Conservation (phyloP, 1,140 invertebrate genomes). For the Teleogryllus occipitalis region DNA sequence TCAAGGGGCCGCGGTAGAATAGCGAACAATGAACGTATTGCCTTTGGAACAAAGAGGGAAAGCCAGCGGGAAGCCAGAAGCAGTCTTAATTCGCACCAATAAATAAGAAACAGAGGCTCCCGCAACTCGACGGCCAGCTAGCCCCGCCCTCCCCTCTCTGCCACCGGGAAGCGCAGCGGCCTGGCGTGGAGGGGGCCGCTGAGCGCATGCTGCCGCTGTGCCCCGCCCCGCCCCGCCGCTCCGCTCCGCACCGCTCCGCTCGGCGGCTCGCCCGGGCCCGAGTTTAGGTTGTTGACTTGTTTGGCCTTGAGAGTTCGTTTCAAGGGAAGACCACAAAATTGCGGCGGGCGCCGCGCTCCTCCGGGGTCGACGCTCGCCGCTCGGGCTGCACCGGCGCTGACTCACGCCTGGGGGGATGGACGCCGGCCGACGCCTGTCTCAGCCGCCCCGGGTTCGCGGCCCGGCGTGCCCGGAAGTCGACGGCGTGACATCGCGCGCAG, state of each 20-base stretch:
- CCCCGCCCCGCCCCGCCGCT: neutral
- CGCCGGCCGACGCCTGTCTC: no score
- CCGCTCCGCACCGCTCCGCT: conserved; percentile 11
- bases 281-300: conserved; percentile 14
- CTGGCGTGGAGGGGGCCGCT: no score
- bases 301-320: conserved; percentile 15
- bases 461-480: no score
- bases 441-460: no score
- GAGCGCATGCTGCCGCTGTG: no score
- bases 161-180: no score
- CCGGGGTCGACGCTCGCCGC: neutral
- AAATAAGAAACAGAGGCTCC: neutral
- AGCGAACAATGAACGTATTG: no score
- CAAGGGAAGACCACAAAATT: conserved; percentile 16
- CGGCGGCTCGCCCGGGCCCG: neutral
- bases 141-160: no score
- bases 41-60: no score
- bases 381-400: conserved; percentile 8
- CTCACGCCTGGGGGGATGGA: no score
- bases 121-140: neutral
- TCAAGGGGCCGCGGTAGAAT: no score
- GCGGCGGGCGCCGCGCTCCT: neutral
- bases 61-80: neutral
- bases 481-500: no score
- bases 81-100: neutral